Evolutionary conservation across 2,113 vertebrate species (phyloP).

Genomic region (Colinus virginianus): DNA sequence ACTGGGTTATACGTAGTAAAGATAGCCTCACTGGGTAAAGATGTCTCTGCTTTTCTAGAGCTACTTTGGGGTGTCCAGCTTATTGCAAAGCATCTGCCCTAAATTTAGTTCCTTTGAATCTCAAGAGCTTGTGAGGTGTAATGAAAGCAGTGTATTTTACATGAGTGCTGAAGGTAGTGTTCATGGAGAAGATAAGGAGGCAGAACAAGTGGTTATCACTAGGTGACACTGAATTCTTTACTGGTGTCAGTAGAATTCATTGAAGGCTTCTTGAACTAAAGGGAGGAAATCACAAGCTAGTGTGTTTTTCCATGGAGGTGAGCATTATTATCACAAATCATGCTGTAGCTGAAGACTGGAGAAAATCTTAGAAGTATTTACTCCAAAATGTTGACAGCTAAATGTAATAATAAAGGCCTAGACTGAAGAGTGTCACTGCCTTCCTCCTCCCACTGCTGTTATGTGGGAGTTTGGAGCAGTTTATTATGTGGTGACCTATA

Average conservation of each 20-base stretch:
- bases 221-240: neutral
- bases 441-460: neutral
- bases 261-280: neutral
- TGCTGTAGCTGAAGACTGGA: neutral
- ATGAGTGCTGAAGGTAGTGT: fast-evolving
- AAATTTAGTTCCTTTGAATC: too few relatives aligned
- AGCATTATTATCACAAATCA: neutral
- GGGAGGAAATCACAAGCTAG: too few relatives aligned
- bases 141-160: neutral
- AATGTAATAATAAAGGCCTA: neutral
- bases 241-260: fast-evolving
- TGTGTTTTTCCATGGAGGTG: neutral
- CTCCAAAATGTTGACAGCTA: slow-evolving; percentile 4
- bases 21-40: neutral
- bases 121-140: neutral
- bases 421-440: neutral
- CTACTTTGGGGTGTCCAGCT: neutral
- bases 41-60: neutral
- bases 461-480: slow-evolving; percentile 12
- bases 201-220: neutral
- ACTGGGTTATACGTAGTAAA: neutral
- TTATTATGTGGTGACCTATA: neutral
- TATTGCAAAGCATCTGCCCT: neutral
- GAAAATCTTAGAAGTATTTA: neutral
- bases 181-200: neutral